Evolutionary conservation across 2,888 invertebrate genomes (phyloP), one percentile per base, ranked within the genome.

Genomic region (Hydrotaea cyrtoneurina): DNA sequence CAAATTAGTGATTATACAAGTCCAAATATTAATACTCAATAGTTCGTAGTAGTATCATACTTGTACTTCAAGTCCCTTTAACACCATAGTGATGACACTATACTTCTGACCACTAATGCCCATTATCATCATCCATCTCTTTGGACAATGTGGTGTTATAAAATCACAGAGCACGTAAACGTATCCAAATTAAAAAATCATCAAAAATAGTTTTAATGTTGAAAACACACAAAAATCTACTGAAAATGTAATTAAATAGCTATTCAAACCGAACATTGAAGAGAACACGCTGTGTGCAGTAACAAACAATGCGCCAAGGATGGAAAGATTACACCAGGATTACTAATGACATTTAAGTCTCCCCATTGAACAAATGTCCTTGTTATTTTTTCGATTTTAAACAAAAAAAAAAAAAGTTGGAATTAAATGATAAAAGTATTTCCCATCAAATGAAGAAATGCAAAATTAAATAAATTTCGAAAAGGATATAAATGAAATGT

Each of bases 151-250:
- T 15, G 17, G 4, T 0, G 39, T 43, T n/a, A 66, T 66, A 66
- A 66, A 10, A 43, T 0, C 43, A 17, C 36, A 39, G n/a, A 21
- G 21, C 66, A 66, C 66, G 66, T 66, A 66, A 66, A 66, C 19
- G n/a, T 21, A 66, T 66, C 66, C 66, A 39, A 66, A 66, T 66
- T 66, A 66, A 66, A 66, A 66, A 66, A 17, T 66, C 66, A 66
- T 66, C n/a, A 64, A 21, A 66, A 66, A 66, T 21, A 19, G 19
- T 43, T 66, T 31, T 66, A 66, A 36, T 64, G 55, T 21, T n/a
- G 17, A 36, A 66, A 39, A 17, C 13, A n/a, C 15, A 43, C 10
- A 36, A 36, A 5, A 36, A 36, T 5, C 36, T 62, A n/a, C 13
- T 1, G n/a, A 62, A 15, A 31, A n/a, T 31, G 62, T 15, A 36